Evolutionary conservation across 2,888 invertebrate genomes (phyloP), one percentile per base, ranked within the genome.

Genomic region (Hemithea aestivaria): DNA sequence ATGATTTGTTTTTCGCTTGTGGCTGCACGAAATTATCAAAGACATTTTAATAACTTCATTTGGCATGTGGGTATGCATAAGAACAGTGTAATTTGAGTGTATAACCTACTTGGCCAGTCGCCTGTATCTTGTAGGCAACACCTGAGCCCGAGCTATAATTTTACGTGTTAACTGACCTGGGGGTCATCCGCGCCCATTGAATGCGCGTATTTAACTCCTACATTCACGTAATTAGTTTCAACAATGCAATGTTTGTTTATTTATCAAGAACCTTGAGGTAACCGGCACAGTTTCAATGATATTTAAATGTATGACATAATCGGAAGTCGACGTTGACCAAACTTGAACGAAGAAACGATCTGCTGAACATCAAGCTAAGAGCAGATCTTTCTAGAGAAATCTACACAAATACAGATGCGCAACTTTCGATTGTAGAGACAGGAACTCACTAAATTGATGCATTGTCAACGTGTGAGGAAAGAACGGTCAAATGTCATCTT

Each of bases 281-380:
- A 27, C 12, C 22, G 2, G 3, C n/a, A 11, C 5, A 16, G 24
- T 22, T 27, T 27, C n/a, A 16, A 4, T 16, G 16, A 16, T 1
- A 34, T 34, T 30, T 33, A 29, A 33, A 33, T 34, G 29, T 21
- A 36, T 37, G 36, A 37, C 41, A 34, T 42, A 43, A 43, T 16
- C 30, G 16, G 5, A 24, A 9, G 35, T 32, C n/a, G n/a, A 24
- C 36, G 27, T 45, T 40, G 30, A 27, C 30, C 16, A 20, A 33
- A 21, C 34, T 40, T 37, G 36, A 34, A 24, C 34, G 23, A 29
- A n/a, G n/a, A n/a, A n/a, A n/a, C n/a, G n/a, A n/a, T n/a, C n/a
- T n/a, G n/a, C n/a, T n/a, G n/a, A n/a, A n/a, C n/a, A n/a, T n/a
- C n/a, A n/a, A n/a, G n/a, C n/a, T n/a, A n/a, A n/a, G n/a, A n/a